A percentile compares a stretch with the other conserved stretches of the same genome.
phyloP scores from a whole-genome alignment of 2,888 invertebrate species.

The Parascotia fuliginaria region DNA sequence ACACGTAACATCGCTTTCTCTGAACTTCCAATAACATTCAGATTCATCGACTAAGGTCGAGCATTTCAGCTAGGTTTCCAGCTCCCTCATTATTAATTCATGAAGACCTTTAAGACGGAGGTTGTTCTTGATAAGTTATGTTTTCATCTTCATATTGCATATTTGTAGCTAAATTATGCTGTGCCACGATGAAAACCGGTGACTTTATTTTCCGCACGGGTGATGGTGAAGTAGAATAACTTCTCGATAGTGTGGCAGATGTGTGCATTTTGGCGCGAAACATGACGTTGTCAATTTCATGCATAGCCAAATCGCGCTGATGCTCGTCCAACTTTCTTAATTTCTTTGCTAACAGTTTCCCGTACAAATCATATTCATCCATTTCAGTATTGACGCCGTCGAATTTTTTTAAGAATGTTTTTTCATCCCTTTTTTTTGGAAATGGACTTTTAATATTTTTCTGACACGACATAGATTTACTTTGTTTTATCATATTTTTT shows the following conservation, averaged over 20 bases:
- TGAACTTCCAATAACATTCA: background rate
- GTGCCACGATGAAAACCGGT: slow-evolving; percentile 65
- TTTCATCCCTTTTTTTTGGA: slow-evolving; percentile 53
- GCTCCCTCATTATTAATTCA: background rate
- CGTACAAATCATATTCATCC: slow-evolving; percentile 77
- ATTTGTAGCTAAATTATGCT: slow-evolving; percentile 45
- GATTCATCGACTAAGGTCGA: background rate
- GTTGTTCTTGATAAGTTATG: slow-evolving; percentile 56
- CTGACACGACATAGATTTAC: slow-evolving; percentile 29
- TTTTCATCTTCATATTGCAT: slow-evolving; percentile 66
- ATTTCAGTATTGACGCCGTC: slow-evolving; percentile 49
- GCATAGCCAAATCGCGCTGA: slow-evolving; percentile 76
- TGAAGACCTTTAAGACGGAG: slow-evolving; percentile 30
- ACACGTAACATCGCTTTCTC: background rate
- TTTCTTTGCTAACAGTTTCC: slow-evolving; percentile 74
- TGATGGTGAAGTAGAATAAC: slow-evolving; percentile 57
- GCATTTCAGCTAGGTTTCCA: slow-evolving; percentile 7
- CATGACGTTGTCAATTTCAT: slow-evolving; percentile 78
- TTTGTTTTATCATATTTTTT: slow-evolving; percentile 32
- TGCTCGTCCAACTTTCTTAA: slow-evolving; percentile 72
- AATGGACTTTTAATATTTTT: slow-evolving; percentile 23
- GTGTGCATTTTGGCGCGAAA: slow-evolving; percentile 72
- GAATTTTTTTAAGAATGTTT: slow-evolving; percentile 39
- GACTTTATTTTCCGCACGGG: slow-evolving; percentile 63
- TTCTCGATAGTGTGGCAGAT: slow-evolving; percentile 43